Evolutionary conservation across 2,113 vertebrate species (phyloP).

Genomic region (Stegostoma tigrinum): DNA sequence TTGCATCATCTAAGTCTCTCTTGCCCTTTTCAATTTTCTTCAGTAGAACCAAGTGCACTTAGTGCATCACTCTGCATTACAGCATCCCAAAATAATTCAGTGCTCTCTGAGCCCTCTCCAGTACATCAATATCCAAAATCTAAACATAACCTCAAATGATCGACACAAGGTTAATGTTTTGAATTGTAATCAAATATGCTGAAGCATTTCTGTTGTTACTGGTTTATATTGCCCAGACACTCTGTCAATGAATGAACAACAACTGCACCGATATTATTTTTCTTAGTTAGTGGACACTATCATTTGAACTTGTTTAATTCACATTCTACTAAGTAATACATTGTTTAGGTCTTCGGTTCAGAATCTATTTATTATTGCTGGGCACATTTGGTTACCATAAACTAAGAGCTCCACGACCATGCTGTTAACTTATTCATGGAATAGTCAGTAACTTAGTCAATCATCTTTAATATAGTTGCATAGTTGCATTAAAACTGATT

Average conservation of each 20-base stretch:
- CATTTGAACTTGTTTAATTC: neutral
- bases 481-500: neutral
- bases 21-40: neutral
- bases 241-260: neutral
- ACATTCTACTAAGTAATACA: neutral
- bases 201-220: neutral
- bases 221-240: neutral
- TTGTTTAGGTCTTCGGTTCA: neutral
- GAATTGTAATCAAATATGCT: neutral
- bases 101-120: neutral
- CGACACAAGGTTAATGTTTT: neutral
- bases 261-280: neutral
- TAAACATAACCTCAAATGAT: neutral
- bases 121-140: neutral
- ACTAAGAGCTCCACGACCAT: neutral
- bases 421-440: neutral
- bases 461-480: neutral
- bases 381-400: neutral
- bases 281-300: neutral
- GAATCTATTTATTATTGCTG: neutral
- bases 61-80: too few relatives aligned
- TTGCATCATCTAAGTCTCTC: neutral
- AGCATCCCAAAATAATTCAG: neutral
- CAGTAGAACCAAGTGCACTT: neutral
- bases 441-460: neutral